A percentile compares a stretch with the other conserved stretches of the same genome.
These are phyloP conservation scores for Ruditapes philippinarum DNA, from an alignment of 1,140 invertebrate genomes.

Conservation along the genomic window DNA sequence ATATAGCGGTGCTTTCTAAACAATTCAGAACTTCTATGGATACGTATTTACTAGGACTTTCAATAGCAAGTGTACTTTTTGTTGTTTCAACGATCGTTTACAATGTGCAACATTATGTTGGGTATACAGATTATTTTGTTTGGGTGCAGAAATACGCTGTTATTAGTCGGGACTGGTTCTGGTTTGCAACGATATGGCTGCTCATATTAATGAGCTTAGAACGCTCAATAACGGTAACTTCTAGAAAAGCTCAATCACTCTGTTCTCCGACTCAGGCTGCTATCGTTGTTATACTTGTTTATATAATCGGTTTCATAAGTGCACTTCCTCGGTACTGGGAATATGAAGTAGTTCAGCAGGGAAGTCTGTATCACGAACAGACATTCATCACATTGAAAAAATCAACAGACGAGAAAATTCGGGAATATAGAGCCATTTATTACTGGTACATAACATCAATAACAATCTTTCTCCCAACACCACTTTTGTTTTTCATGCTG, in stretches of 20 bases:
- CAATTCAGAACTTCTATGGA: slow-evolving; percentile 80
- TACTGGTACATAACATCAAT: slow-evolving; percentile 84
- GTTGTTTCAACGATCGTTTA: slow-evolving; percentile 73
- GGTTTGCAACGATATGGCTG: slow-evolving; percentile 83
- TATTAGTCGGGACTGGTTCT: slow-evolving; percentile 82
- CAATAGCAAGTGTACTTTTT: slow-evolving; percentile 76
- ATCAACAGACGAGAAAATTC: slow-evolving; percentile 73
- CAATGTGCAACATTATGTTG: slow-evolving; percentile 79
- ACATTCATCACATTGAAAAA: slow-evolving; percentile 70
- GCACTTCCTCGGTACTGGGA: slow-evolving; percentile 84
- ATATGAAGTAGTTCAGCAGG: slow-evolving; percentile 69
- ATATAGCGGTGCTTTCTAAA: slow-evolving; percentile 76
- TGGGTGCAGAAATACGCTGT: slow-evolving; percentile 77
- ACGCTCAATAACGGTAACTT: slow-evolving; percentile 78
- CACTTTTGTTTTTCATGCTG: slow-evolving; percentile 76
- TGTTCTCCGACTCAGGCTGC: slow-evolving; percentile 80
- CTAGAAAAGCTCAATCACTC: slow-evolving; percentile 74
- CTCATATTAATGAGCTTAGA: slow-evolving; percentile 83
- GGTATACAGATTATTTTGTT: slow-evolving; percentile 73
- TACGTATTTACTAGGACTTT: slow-evolving; percentile 82
- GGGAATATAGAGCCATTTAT: slow-evolving; percentile 82
- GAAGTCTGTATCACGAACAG: slow-evolving; percentile 40
- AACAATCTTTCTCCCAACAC: slow-evolving; percentile 80
- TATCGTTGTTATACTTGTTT: slow-evolving; percentile 80
- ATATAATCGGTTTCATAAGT: slow-evolving; percentile 81